These are phyloP conservation scores for Neomonachus schauinslandi DNA, from an alignment of 2,113 vertebrate genomes.

Conservation along the genomic window DNA sequence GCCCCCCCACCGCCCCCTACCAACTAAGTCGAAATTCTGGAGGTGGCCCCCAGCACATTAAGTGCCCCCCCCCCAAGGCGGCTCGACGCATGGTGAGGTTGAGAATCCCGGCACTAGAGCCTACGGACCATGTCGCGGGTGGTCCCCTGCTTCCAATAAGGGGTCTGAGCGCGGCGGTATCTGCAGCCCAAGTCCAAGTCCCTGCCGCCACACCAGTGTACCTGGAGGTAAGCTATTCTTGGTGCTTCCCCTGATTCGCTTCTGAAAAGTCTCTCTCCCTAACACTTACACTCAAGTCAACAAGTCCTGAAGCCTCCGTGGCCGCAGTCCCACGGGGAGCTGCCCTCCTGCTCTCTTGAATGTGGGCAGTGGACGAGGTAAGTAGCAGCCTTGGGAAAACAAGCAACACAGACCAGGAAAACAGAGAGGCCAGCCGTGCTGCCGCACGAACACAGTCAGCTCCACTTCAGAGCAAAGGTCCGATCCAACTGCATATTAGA, in stretches of 20 bases:
- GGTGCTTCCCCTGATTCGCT: not conserved
- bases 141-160: fast-evolving
- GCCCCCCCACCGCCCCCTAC: not conserved
- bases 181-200: not conserved
- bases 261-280: not conserved
- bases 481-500: conserved; percentile 82
- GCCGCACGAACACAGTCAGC: conserved; percentile 43
- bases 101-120: not conserved
- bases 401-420: not conserved
- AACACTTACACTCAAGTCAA: not conserved
- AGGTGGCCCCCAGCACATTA: not conserved
- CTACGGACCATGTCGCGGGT: not conserved
- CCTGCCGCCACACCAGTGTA: fast-evolving
- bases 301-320: not conserved
- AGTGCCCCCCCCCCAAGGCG: not conserved
- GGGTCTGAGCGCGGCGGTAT: too few relatives aligned
- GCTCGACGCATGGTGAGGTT: fast-evolving
- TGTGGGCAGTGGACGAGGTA: not conserved
- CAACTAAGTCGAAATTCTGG: not conserved
- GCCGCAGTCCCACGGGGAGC: not conserved
- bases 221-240: not conserved
- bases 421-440: conserved; percentile 65
- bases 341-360: not conserved
- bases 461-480: conserved; percentile 43
- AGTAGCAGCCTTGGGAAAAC: conserved; percentile 54